phyloP scores from a whole-genome alignment of 2,888 invertebrate genomes.

The Dorcus parallelipipedus region DNA sequence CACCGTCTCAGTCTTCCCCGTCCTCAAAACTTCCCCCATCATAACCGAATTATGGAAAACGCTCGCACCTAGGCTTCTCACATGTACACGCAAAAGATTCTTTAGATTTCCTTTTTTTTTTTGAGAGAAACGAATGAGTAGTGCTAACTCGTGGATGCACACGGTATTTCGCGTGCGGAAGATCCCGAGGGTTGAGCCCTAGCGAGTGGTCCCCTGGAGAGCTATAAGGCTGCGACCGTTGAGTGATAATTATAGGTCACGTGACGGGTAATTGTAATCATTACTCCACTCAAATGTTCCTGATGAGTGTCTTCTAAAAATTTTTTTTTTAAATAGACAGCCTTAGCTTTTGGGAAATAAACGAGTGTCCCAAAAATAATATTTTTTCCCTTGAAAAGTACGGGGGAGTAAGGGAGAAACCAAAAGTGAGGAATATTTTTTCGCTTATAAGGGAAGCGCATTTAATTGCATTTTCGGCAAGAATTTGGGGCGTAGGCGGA shows the following conservation, averaged over 20 bases:
- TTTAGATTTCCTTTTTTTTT: too few relatives aligned
- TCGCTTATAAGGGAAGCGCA: background rate
- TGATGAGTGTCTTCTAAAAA: constrained; percentile 23
- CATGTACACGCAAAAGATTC: too few relatives aligned
- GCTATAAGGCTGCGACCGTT: constrained; percentile 40
- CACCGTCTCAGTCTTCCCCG: background rate
- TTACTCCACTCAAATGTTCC: constrained; percentile 32
- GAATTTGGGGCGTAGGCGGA: background rate
- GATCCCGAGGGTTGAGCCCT: constrained; percentile 25
- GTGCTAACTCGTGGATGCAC: constrained; percentile 16
- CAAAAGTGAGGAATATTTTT: background rate
- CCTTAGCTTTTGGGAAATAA: too few relatives aligned
- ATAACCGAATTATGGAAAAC: background rate
- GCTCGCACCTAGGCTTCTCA: background rate
- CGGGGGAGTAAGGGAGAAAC: too few relatives aligned
- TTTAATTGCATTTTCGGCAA: background rate
- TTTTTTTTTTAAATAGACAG: too few relatives aligned
- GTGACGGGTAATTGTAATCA: constrained; percentile 46
- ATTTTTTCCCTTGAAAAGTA: too few relatives aligned
- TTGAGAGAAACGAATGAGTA: too few relatives aligned
- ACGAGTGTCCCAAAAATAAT: too few relatives aligned
- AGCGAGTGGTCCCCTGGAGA: constrained; percentile 29
- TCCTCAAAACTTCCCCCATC: too few relatives aligned
- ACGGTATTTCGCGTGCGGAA: constrained; percentile 29
- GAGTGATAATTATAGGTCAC: constrained; percentile 49